These are phyloP conservation scores for Chlorodrepanis virens DNA, from an alignment of 2,113 vertebrate species.

Conservation along the genomic window DNA sequence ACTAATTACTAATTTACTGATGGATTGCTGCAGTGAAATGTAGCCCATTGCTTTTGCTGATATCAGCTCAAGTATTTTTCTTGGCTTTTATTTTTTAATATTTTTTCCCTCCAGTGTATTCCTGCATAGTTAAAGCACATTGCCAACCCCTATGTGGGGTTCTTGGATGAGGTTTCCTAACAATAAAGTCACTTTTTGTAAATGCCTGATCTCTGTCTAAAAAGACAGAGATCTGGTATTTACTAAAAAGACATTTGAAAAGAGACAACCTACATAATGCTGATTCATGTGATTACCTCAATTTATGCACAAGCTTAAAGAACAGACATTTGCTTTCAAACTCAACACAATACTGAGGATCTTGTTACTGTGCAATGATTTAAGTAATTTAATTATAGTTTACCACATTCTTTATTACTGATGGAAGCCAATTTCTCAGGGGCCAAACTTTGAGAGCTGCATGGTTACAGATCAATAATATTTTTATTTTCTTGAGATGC, in stretches of 20 bases:
- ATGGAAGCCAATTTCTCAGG: neutral
- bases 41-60: neutral
- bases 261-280: neutral
- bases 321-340: neutral
- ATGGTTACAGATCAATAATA: neutral
- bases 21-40: neutral
- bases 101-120: neutral
- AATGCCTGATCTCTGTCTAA: neutral
- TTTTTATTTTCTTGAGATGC: neutral
- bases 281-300: neutral
- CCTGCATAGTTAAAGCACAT: neutral
- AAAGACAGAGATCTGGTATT: neutral
- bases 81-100: neutral
- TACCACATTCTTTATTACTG: neutral
- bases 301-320: neutral
- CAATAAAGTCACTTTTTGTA: neutral
- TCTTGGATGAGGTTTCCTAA: neutral
- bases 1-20: neutral
- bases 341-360: neutral
- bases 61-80: neutral
- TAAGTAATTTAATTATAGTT: neutral
- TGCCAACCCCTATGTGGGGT: neutral
- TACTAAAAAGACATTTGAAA: neutral
- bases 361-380: neutral
- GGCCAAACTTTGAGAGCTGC: neutral